A percentile compares a stretch with the other conserved stretches of the same genome.
Conservation (phyloP, 2,113 vertebrate species). For the Anhinga rufa region DNA sequence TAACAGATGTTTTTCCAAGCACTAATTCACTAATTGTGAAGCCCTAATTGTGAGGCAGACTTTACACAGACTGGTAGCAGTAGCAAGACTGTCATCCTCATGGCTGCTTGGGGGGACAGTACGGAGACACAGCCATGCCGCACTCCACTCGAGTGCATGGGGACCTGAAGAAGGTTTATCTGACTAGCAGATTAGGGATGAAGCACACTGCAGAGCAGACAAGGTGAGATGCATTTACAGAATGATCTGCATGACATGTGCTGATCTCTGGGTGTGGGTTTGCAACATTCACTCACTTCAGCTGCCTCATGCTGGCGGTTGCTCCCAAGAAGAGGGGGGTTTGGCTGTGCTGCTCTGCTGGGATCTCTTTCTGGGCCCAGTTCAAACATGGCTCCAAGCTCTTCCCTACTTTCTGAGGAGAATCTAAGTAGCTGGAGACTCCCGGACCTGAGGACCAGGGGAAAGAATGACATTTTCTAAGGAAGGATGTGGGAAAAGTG, state of each 20-base stretch:
- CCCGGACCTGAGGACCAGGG: background rate
- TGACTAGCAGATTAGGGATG: background rate
- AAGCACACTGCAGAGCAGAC: background rate
- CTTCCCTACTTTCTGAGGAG: slow-evolving; percentile 7
- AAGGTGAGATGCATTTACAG: background rate
- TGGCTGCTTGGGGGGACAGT: background rate
- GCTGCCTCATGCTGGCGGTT: background rate
- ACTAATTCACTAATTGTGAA: background rate
- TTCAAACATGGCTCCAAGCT: slow-evolving; percentile 44
- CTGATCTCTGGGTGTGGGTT: background rate
- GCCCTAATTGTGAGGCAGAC: background rate
- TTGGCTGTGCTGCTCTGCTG: slow-evolving; percentile 40
- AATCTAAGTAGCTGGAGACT: background rate
- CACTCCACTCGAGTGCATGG: background rate
- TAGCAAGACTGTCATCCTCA: background rate
- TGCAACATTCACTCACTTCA: slow-evolving; percentile 47
- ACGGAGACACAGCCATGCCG: background rate
- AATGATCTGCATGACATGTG: fast-evolving
- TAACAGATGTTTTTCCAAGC: background rate
- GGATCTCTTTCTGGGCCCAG: slow-evolving; percentile 18
- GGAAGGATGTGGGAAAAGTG: background rate
- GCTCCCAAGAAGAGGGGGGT: slow-evolving; percentile 37
- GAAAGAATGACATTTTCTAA: background rate
- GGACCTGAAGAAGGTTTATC: background rate
- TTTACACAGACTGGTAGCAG: background rate